Conservation (phyloP, 2,797 vertebrate species). For the Cuculus canorus region DNA sequence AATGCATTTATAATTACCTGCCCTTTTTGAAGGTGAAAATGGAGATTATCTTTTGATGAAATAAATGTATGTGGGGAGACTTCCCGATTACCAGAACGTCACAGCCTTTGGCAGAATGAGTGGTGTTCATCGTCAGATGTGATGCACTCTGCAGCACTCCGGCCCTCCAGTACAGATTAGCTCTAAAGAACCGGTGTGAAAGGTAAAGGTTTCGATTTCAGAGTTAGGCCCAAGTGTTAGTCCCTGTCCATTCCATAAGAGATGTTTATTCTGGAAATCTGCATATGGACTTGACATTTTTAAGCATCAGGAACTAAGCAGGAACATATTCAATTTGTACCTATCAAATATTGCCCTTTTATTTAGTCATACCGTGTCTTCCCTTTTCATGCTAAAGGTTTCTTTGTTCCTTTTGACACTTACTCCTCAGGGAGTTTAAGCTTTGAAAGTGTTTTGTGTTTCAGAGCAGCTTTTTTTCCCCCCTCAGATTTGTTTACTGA, state of each 20-base stretch:
- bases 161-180: background rate
- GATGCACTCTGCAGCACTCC: background rate
- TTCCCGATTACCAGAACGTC: background rate
- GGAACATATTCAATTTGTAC: slow-evolving; percentile 45
- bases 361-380: slow-evolving; percentile 40
- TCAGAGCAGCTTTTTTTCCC: slow-evolving; percentile 51
- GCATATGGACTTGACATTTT: background rate
- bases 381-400: slow-evolving; percentile 30
- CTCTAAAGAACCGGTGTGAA: background rate
- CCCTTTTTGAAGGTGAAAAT: slow-evolving; percentile 79
- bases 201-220: background rate
- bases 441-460: slow-evolving; percentile 61
- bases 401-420: slow-evolving; percentile 63
- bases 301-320: slow-evolving; percentile 31
- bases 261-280: background rate
- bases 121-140: background rate
- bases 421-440: slow-evolving; percentile 19
- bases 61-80: slow-evolving; percentile 26
- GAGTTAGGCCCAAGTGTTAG: background rate
- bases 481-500: slow-evolving; percentile 60
- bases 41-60: slow-evolving; percentile 77
- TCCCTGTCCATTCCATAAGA: background rate
- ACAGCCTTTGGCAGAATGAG: background rate
- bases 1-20: slow-evolving; percentile 79
- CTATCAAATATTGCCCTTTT: slow-evolving; percentile 52